Evolutionary conservation across 2,113 vertebrate species (phyloP), one percentile per base, ranked within the genome.

Genomic region (Oreochromis spilurus): DNA sequence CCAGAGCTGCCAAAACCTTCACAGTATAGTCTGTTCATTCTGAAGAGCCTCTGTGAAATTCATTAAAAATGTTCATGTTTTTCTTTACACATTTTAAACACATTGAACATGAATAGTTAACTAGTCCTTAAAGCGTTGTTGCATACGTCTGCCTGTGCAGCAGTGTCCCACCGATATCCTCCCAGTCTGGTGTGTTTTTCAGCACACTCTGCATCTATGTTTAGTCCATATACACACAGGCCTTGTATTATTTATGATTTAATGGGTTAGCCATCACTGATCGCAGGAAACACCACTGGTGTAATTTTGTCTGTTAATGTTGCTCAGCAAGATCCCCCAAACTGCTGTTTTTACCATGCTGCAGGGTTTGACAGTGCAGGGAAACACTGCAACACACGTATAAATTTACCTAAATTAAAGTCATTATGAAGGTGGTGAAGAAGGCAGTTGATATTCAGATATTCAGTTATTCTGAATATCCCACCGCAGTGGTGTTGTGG

Each of bases 321-420:
- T 72, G 5, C n/a, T 9, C 7, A 4, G 13, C 1, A 58, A 62
- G 11, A 19, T 40, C 12, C 65, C n/a, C n/a, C 38, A 16, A 43
- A 43, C 7, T 43, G n/a, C 4, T 3, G n/a, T 26, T 70, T 70
- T 16, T 70, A 70, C 0, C n/a, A 4, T 0, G 36, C 7, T 5
- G 9, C 38, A 70, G 65, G 65, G 21, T 43, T 70, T 14, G 12
- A 70, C 65, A 52, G 52, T 3, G 4, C 19, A 62, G 16, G 58
- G 9, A 24, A 1, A 70, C 5, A 3, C 65, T 70, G 21, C 19
- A 70, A 24, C 62, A 65, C 31, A 24, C n/a, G 2, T 7, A 67
- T 67, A 21, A 0, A 67, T 67, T 4, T 38, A n/a, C 34, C 34
- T 65, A 13, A 67, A 67, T 67, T 40, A 40, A 67, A 67, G 62